Conservation (phyloP, 2,113 vertebrate species). For the Murina feae region DNA sequence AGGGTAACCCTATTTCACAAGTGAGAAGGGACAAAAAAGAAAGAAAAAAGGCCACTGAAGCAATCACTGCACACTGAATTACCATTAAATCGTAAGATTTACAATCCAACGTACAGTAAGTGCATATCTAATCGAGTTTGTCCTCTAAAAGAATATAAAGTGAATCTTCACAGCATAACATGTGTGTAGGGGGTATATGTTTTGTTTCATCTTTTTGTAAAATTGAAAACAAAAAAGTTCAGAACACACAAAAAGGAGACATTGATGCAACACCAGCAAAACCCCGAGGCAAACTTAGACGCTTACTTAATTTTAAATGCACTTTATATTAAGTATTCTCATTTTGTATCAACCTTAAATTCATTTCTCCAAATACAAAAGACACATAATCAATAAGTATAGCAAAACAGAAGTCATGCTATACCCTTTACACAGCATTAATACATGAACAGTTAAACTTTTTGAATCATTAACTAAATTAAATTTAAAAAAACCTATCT, state of each 20-base stretch:
- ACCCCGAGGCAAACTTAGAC: slow-evolving; percentile 58
- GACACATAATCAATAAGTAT: not conserved
- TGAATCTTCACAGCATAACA: slow-evolving; percentile 78
- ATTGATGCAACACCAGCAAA: slow-evolving; percentile 54
- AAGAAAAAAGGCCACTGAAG: slow-evolving; percentile 87
- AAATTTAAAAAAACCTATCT: not conserved
- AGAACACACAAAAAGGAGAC: slow-evolving; percentile 60
- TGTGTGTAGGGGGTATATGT: slow-evolving; percentile 73
- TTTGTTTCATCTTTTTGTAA: slow-evolving; percentile 68
- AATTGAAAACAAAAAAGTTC: slow-evolving; percentile 67
- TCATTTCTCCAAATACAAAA: slow-evolving; percentile 67
- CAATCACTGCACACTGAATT: slow-evolving; percentile 88
- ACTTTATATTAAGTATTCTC: slow-evolving; percentile 55
- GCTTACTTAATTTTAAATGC: slow-evolving; percentile 57
- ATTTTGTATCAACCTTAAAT: slow-evolving; percentile 63
- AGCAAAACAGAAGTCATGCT: slow-evolving; percentile 51
- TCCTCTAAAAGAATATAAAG: slow-evolving; percentile 86
- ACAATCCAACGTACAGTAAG: slow-evolving; percentile 86
- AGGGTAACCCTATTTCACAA: slow-evolving; percentile 89
- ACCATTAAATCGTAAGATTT: slow-evolving; percentile 90
- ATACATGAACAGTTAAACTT: slow-evolving; percentile 69
- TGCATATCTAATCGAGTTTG: slow-evolving; percentile 89
- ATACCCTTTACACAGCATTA: slow-evolving; percentile 55
- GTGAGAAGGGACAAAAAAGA: slow-evolving; percentile 85
- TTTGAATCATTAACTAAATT: not conserved